A percentile compares a stretch with the other conserved stretches of the same genome.
These are phyloP conservation scores for Cheilosia urbana DNA, from an alignment of 2,888 invertebrate genomes.

Conservation along the genomic window DNA sequence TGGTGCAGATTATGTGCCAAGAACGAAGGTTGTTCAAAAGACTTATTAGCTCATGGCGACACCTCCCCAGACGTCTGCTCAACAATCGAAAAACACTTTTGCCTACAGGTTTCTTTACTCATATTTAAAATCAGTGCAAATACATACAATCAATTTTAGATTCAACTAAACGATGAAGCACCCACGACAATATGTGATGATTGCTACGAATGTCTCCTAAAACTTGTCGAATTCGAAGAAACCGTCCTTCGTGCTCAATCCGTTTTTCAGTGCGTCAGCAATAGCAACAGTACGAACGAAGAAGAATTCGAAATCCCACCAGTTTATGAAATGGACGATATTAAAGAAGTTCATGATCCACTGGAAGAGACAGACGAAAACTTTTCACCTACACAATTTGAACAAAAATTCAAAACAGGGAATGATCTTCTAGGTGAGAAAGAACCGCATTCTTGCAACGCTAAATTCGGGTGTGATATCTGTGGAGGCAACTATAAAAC, in stretches of 20 bases:
- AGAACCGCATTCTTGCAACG: background rate
- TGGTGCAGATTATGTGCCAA: slow-evolving; percentile 55
- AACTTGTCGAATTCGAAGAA: slow-evolving; percentile 39
- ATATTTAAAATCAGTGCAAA: background rate
- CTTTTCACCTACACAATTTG: slow-evolving; percentile 5
- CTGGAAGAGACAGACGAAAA: background rate
- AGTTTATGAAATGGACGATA: background rate
- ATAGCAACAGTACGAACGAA: background rate
- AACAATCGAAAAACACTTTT: slow-evolving; percentile 49
- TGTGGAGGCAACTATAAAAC: slow-evolving; percentile 33
- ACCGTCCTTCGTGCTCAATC: slow-evolving; percentile 21
- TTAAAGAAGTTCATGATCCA: background rate
- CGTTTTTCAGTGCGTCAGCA: background rate
- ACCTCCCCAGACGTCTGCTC: background rate
- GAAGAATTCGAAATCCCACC: background rate
- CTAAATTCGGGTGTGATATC: slow-evolving; percentile 29
- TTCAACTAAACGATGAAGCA: slow-evolving; percentile 5
- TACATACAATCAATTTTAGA: background rate
- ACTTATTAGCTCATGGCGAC: background rate
- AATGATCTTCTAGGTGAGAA: background rate
- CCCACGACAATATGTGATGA: slow-evolving; percentile 39
- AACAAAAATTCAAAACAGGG: background rate
- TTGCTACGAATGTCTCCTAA: slow-evolving; percentile 27
- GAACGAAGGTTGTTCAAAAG: slow-evolving; percentile 8
- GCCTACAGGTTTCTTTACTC: slow-evolving; percentile 7